These are phyloP conservation scores for Caranx melampygus DNA, from an alignment of 2,113 vertebrate species.

Conservation along the genomic window DNA sequence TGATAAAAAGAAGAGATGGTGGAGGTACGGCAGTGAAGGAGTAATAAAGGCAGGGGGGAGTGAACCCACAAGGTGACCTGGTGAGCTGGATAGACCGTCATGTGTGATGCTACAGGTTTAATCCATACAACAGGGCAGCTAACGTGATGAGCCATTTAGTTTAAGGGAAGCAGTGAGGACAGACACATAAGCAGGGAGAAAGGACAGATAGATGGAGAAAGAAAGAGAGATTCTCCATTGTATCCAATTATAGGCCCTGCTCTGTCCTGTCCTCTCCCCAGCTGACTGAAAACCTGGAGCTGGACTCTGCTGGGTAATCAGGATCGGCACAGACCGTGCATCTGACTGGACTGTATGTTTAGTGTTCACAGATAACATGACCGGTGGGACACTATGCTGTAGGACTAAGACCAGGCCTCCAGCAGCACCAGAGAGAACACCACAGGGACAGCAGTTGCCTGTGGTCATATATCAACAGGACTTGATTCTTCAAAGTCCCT, in stretches of 20 bases:
- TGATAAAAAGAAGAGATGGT: slow-evolving; percentile 35
- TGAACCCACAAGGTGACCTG: slow-evolving; percentile 41
- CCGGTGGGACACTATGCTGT: neutral
- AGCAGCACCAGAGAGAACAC: neutral
- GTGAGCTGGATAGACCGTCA: neutral
- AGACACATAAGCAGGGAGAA: slow-evolving; percentile 48
- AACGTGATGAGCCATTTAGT: slow-evolving; percentile 28
- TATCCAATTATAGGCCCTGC: slow-evolving; percentile 66
- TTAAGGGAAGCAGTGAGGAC: slow-evolving; percentile 28
- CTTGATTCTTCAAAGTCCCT: no score
- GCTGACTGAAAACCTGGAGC: slow-evolving; percentile 53
- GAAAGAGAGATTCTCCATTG: slow-evolving; percentile 66
- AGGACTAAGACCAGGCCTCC: neutral
- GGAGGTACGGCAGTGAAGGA: slow-evolving; percentile 42
- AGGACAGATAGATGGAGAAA: slow-evolving; percentile 59
- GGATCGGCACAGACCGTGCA: slow-evolving; percentile 10
- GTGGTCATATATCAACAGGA: neutral
- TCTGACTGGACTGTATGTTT: neutral
- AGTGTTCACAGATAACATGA: neutral
- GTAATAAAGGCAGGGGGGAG: slow-evolving; percentile 2
- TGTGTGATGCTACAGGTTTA: slow-evolving; percentile 14
- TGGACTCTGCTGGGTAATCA: slow-evolving; percentile 41
- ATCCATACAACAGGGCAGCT: slow-evolving; percentile 15
- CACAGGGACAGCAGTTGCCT: slow-evolving; percentile 9
- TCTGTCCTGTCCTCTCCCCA: slow-evolving; percentile 58